These are phyloP conservation scores for Phocoena sinus DNA, from an alignment of 2,113 vertebrate species.

Conservation along the genomic window DNA sequence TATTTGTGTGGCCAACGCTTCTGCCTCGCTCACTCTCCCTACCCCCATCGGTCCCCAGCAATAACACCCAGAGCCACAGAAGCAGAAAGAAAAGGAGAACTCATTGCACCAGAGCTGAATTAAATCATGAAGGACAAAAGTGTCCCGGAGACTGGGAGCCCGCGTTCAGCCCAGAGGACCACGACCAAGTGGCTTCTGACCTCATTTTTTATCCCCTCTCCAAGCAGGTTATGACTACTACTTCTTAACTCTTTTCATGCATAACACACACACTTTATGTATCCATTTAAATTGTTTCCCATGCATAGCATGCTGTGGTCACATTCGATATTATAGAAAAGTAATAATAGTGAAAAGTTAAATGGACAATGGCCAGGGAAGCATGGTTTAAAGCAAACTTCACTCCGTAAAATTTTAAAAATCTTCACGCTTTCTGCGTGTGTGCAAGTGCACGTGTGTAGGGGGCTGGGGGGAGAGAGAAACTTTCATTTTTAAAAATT, in stretches of 20 bases:
- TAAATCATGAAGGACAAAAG: slow-evolving; percentile 43
- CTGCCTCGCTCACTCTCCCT: slow-evolving; percentile 34
- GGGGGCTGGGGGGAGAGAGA: fast-evolving
- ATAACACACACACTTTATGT: background rate
- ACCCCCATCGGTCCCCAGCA: slow-evolving; percentile 64
- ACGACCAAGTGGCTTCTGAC: background rate
- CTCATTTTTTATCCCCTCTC: background rate
- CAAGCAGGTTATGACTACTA: fast-evolving
- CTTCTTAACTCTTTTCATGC: background rate
- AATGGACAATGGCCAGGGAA: background rate
- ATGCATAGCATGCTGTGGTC: background rate
- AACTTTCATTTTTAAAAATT: too few species aligned
- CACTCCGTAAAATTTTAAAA: background rate
- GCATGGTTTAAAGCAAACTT: background rate
- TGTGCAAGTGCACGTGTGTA: background rate
- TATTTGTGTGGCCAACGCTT: slow-evolving; percentile 77
- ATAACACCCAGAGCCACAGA: slow-evolving; percentile 51
- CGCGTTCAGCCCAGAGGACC: background rate
- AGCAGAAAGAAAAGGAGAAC: slow-evolving; percentile 61
- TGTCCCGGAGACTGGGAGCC: slow-evolving; percentile 40
- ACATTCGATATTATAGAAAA: background rate
- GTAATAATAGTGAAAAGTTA: background rate
- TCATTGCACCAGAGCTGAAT: slow-evolving; percentile 63
- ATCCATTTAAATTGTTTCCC: background rate
- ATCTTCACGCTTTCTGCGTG: background rate